Percentiles rank a stretch among this genome's conserved stretches.
Evolutionary conservation across 1,140 invertebrate genomes (phyloP).

Genomic region (Heliconius nattereri): DNA sequence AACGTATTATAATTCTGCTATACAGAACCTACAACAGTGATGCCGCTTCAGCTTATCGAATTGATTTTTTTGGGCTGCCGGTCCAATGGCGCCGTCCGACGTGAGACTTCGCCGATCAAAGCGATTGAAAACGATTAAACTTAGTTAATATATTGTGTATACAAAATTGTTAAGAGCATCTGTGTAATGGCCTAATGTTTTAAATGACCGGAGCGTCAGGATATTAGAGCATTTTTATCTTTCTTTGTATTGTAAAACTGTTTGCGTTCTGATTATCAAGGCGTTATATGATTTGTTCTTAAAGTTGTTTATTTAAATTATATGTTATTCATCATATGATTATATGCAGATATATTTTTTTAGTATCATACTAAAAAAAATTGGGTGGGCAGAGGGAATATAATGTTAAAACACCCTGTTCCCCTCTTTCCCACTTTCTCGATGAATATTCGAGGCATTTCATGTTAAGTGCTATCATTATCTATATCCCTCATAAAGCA

Average conservation of each 20-base stretch:
- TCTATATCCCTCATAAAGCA: no score
- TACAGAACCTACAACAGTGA: not conserved
- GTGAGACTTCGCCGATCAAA: slow-evolving; percentile 53
- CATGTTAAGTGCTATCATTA: no score
- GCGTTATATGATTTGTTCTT: not conserved
- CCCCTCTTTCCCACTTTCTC: no score
- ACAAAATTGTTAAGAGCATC: slow-evolving; percentile 15
- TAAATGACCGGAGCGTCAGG: not conserved
- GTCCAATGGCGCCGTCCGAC: slow-evolving; percentile 46
- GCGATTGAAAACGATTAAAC: slow-evolving; percentile 59
- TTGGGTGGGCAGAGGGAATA: no score
- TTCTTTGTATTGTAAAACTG: not conserved
- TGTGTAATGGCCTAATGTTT: slow-evolving; percentile 7
- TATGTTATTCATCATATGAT: no score
- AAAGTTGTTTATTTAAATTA: not conserved
- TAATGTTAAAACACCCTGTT: no score
- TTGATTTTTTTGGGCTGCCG: slow-evolving; percentile 36
- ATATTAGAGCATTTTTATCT: not conserved
- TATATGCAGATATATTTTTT: no score
- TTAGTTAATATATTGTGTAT: slow-evolving; percentile 48
- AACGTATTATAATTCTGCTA: not conserved
- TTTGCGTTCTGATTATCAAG: not conserved
- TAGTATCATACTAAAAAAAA: no score
- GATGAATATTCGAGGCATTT: no score
- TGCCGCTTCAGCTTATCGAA: slow-evolving; percentile 28